These are phyloP conservation scores for Alectura lathami DNA, from an alignment of 2,113 vertebrate genomes.

Conservation along the genomic window DNA sequence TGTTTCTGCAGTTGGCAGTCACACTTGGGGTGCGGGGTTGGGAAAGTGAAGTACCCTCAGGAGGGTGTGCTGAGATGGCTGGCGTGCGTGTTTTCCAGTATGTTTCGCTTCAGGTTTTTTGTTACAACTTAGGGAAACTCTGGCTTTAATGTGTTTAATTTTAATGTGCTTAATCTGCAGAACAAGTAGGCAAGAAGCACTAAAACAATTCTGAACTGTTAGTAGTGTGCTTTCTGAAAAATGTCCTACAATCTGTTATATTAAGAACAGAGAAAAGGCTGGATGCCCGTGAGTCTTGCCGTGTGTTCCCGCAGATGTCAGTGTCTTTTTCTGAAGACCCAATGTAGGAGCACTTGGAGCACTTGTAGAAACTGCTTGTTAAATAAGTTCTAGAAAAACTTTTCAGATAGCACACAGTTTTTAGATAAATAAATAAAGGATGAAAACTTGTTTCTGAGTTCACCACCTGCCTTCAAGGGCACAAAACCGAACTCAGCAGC, in stretches of 20 bases:
- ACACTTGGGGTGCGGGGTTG: not conserved
- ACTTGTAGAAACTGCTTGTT: not conserved
- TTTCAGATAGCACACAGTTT: not conserved
- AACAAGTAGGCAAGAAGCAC: not conserved
- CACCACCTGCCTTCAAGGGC: not conserved
- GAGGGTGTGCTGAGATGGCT: not conserved
- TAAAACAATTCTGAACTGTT: not conserved
- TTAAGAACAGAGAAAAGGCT: not conserved
- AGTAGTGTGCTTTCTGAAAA: not conserved
- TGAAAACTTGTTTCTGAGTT: not conserved
- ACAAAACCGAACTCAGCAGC: not conserved
- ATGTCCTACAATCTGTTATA: not conserved
- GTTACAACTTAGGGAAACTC: not conserved
- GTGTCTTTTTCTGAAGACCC: not conserved
- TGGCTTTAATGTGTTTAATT: not conserved
- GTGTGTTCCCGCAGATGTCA: not conserved
- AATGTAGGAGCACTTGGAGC: not conserved
- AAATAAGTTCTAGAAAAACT: not conserved
- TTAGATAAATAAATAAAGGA: not conserved
- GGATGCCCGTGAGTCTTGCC: not conserved
- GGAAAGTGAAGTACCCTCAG: not conserved
- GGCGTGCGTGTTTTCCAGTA: not conserved
- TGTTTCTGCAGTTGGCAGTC: not conserved
- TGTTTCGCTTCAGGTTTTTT: slow-evolving; percentile 2
- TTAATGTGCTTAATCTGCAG: not conserved